Evolutionary conservation across 1,140 invertebrate genomes (phyloP).

Genomic region (Tyrophagus putrescentiae): DNA sequence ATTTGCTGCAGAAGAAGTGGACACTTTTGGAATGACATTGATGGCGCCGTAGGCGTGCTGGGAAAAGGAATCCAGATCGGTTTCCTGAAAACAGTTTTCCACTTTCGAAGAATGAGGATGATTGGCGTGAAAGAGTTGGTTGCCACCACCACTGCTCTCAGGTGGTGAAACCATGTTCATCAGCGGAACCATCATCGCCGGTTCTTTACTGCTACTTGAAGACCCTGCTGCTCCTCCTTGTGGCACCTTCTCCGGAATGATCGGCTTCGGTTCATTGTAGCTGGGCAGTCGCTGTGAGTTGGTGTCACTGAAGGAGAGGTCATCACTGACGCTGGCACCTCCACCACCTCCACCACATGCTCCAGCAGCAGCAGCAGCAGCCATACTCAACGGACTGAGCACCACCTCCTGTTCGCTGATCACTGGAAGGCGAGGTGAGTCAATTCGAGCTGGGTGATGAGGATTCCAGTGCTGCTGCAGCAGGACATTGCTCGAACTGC

Average conservation of each 20-base stretch:
- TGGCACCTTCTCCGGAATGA: constrained; percentile 18
- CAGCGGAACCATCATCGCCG: neutral
- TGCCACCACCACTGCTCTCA: no score
- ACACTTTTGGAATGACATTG: neutral
- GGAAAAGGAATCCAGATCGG: constrained; percentile 8
- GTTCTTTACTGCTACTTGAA: constrained; percentile 1
- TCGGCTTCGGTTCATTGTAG: constrained; percentile 27
- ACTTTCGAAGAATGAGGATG: no score
- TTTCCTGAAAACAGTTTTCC: constrained; percentile 9
- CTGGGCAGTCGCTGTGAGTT: constrained; percentile 1
- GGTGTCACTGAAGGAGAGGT: neutral
- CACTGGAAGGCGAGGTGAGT: no score
- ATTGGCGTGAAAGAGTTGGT: no score
- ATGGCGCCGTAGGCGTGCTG: neutral
- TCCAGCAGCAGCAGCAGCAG: no score
- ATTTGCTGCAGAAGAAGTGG: no score
- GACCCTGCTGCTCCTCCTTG: no score
- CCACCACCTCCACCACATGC: neutral
- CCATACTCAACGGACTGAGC: no score
- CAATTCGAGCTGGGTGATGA: no score
- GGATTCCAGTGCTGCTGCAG: no score
- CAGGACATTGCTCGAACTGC: no score
- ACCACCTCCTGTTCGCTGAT: no score
- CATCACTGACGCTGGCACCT: neutral
- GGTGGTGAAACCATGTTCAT: neutral